Conservation (phyloP, 2,113 vertebrate genomes). For the Paracyprichromis sp. region DNA sequence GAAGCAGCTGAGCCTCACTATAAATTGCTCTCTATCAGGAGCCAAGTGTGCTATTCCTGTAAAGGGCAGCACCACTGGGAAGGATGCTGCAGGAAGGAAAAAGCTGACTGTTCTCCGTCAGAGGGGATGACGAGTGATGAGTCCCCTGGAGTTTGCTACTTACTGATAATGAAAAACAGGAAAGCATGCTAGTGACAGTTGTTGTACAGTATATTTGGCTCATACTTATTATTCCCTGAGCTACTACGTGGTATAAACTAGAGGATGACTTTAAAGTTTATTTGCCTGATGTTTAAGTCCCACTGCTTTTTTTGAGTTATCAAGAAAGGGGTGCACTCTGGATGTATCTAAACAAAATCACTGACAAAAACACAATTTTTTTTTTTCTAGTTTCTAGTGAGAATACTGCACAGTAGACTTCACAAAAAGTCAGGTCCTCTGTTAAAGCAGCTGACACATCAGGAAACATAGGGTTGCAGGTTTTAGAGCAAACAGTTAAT, state of each 20-base stretch:
- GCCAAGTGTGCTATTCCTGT: conserved; percentile 26
- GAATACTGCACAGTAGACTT: background rate
- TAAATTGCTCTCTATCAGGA: conserved; percentile 43
- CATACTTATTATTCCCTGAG: background rate
- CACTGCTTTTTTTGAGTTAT: background rate
- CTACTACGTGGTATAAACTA: background rate
- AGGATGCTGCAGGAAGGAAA: conserved; percentile 32
- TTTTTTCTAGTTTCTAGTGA: background rate
- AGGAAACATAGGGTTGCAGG: background rate
- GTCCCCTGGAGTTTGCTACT: background rate
- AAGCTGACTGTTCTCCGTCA: conserved; percentile 17
- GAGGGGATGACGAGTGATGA: conserved; percentile 14
- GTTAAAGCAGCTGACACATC: background rate
- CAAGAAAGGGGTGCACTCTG: background rate
- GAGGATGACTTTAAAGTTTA: background rate
- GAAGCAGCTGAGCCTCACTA: conserved; percentile 56
- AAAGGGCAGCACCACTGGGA: conserved; percentile 45
- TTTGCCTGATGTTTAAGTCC: background rate
- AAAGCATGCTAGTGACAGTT: background rate
- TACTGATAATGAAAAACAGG: background rate
- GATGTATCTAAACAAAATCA: background rate
- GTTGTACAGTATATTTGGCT: background rate
- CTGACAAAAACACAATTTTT: background rate
- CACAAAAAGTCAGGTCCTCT: background rate
- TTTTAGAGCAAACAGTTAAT: background rate